Evolutionary conservation across 1,140 invertebrate genomes (phyloP).

Genomic region (Babylonia areolata): DNA sequence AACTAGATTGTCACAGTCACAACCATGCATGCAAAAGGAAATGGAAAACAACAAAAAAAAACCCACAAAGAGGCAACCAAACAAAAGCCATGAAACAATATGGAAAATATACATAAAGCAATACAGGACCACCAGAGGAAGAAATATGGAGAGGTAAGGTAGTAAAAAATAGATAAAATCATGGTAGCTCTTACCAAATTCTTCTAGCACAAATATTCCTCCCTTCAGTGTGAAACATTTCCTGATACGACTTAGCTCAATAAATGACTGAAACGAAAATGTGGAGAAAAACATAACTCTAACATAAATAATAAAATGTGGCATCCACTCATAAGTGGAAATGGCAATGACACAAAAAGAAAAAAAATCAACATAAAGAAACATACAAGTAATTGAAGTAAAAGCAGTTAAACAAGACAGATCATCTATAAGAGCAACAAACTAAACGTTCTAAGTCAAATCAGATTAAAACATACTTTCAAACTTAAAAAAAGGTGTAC

Average conservation of each 20-base stretch:
- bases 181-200: constrained; percentile 80
- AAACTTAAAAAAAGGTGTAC: neutral
- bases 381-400: constrained; percentile 9
- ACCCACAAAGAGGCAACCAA: neutral
- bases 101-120: constrained; percentile 22
- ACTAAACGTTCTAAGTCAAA: neutral
- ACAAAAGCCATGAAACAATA: constrained; percentile 2
- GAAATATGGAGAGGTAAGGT: constrained; percentile 26
- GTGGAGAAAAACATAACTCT: constrained; percentile 67
- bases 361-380: constrained; percentile 32
- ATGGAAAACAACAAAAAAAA: constrained; percentile 3
- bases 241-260: constrained; percentile 98
- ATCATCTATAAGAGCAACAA: neutral
- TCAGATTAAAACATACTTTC: neutral
- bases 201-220: constrained; percentile 98
- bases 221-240: constrained; percentile 99
- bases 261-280: constrained; percentile 94
- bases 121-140: constrained; percentile 33
- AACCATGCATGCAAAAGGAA: constrained; percentile 25
- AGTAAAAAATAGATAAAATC: constrained; percentile 40
- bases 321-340: constrained; percentile 32
- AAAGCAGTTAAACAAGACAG: neutral
- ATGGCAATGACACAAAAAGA: constrained; percentile 12
- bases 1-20: constrained; percentile 78
- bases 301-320: constrained; percentile 37